Evolutionary conservation across 1,140 invertebrate species (phyloP).

Genomic region (Eupeodes corollae): DNA sequence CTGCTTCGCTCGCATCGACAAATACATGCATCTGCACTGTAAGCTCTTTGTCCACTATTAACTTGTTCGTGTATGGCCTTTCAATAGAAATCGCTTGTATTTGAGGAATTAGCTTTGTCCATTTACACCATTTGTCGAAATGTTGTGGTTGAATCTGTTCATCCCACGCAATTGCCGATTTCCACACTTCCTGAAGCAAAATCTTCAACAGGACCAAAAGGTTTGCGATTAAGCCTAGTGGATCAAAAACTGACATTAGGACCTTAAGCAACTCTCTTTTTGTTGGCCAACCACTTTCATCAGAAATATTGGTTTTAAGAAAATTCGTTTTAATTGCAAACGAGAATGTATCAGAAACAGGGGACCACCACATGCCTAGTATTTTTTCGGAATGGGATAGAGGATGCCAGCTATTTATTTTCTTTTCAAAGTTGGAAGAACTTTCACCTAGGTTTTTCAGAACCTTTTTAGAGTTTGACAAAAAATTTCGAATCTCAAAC

Average conservation of each 20-base stretch:
- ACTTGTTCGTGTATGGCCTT: too few relatives aligned
- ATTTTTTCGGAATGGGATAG: background rate
- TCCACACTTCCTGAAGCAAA: background rate
- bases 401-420: background rate
- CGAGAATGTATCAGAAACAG: background rate
- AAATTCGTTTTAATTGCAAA: background rate
- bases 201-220: background rate
- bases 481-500: background rate
- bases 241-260: background rate
- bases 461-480: background rate
- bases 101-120: background rate
- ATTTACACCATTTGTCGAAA: background rate
- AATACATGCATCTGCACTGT: background rate
- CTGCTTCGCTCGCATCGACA: too few relatives aligned
- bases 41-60: background rate
- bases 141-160: background rate
- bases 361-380: background rate
- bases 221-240: background rate
- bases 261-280: background rate
- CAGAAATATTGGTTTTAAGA: background rate
- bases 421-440: background rate
- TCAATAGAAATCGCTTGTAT: too few relatives aligned
- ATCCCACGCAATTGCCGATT: background rate
- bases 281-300: background rate
- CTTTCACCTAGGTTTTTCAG: background rate